A percentile compares a stretch with the other conserved stretches of the same genome.
phyloP scores from a whole-genome alignment of 2,888 invertebrate species.

The Eledone cirrhosa region DNA sequence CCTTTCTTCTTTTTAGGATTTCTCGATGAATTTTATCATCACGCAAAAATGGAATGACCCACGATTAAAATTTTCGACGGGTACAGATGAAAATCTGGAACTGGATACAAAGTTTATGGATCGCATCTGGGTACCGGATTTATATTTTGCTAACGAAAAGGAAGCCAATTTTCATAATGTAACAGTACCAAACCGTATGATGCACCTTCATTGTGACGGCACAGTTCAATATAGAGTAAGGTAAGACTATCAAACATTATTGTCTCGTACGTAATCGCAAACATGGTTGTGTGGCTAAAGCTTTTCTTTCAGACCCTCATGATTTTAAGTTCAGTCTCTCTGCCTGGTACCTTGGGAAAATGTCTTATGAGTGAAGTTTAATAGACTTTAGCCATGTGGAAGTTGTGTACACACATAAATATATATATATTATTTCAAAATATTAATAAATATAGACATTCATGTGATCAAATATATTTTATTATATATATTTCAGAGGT shows the following conservation, averaged over 20 bases:
- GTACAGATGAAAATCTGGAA: constrained; percentile 49
- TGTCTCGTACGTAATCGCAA: too few relatives aligned
- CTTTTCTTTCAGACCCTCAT: too few relatives aligned
- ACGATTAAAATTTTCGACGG: constrained; percentile 44
- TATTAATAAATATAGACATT: too few relatives aligned
- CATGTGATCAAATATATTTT: too few relatives aligned
- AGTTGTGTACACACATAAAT: too few relatives aligned
- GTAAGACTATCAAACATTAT: constrained; percentile 35
- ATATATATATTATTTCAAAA: too few relatives aligned
- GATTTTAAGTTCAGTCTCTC: too few relatives aligned
- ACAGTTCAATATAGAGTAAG: constrained; percentile 49
- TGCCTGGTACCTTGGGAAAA: too few relatives aligned
- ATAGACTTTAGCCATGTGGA: too few relatives aligned
- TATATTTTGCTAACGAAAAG: constrained; percentile 60
- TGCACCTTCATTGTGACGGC: constrained; percentile 55
- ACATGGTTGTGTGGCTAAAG: too few relatives aligned
- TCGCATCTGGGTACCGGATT: constrained; percentile 58
- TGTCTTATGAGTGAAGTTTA: too few relatives aligned
- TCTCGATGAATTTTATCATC: constrained; percentile 48
- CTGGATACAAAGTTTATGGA: constrained; percentile 53
- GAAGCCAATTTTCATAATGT: constrained; percentile 53
- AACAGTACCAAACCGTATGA: constrained; percentile 59
- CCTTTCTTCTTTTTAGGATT: constrained; percentile 42
- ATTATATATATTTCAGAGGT: too few relatives aligned
- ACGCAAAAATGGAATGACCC: constrained; percentile 51